A percentile compares a stretch with the other conserved stretches of the same genome.
These are phyloP conservation scores for Cyanistes caeruleus DNA, from an alignment of 2,113 vertebrate species.

Conservation along the genomic window DNA sequence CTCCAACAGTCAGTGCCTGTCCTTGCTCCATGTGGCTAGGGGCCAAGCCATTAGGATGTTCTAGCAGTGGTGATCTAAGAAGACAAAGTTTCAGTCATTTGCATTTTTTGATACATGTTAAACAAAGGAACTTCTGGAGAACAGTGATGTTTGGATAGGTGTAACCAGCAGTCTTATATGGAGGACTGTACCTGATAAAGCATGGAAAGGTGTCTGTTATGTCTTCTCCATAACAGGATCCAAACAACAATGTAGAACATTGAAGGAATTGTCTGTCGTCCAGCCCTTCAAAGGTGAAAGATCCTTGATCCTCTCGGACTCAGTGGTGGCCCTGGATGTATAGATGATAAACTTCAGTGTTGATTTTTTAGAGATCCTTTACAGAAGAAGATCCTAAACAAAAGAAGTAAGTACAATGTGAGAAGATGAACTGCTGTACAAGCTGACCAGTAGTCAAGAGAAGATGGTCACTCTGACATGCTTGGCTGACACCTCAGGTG, in stretches of 20 bases:
- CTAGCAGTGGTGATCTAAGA: not conserved
- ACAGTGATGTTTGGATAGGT: not conserved
- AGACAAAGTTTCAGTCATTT: not conserved
- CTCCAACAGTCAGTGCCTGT: not conserved
- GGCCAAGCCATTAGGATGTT: not conserved
- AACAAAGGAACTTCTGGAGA: not conserved
- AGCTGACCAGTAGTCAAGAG: not conserved
- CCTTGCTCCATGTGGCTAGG: not conserved
- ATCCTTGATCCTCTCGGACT: not conserved
- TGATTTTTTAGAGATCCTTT: not conserved
- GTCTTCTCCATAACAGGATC: not conserved
- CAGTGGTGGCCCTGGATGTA: not conserved
- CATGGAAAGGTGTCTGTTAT: not conserved
- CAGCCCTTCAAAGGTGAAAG: not conserved
- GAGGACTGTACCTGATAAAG: not conserved
- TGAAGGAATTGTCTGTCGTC: not conserved
- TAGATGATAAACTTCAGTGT: not conserved
- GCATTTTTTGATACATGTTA: not conserved
- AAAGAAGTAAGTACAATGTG: not conserved
- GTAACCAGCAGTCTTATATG: not conserved
- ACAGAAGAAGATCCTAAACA: not conserved
- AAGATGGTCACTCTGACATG: not conserved
- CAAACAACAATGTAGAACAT: not conserved
- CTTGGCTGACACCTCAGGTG: not conserved
- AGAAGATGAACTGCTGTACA: not conserved